phyloP scores from a whole-genome alignment of 2,797 vertebrate genomes.

The Catharus ustulatus region DNA sequence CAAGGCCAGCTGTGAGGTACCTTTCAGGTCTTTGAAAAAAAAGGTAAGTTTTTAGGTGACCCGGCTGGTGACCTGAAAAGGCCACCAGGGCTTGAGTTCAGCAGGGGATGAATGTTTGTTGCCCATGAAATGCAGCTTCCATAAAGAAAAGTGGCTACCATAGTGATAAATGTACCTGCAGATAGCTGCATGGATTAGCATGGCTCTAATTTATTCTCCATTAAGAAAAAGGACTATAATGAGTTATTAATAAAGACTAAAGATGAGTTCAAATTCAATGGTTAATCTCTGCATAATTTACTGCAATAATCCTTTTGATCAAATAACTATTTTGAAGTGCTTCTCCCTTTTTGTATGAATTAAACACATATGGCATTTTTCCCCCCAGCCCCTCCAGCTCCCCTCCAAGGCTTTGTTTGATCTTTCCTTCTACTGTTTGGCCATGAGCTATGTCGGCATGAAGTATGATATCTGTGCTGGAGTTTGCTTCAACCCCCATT shows the following conservation, averaged over 20 bases:
- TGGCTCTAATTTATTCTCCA: slow-evolving; percentile 41
- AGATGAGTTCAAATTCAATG: slow-evolving; percentile 38
- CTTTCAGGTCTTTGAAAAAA: neutral
- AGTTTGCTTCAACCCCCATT: neutral
- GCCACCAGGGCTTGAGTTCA: neutral
- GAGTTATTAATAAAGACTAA: slow-evolving; percentile 61
- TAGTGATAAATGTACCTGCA: slow-evolving; percentile 58
- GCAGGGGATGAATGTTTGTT: neutral
- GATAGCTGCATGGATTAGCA: slow-evolving; percentile 46
- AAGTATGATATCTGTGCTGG: neutral
- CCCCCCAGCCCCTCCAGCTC: neutral
- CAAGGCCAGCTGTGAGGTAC: neutral
- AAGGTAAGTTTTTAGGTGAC: neutral
- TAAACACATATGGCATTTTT: neutral
- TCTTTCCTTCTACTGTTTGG: neutral
- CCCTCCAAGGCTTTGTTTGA: neutral
- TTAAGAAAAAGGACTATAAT: slow-evolving; percentile 49
- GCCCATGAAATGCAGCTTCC: neutral
- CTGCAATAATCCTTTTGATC: slow-evolving; percentile 28
- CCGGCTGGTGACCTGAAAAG: neutral
- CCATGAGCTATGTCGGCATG: neutral
- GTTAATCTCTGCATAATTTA: slow-evolving; percentile 46
- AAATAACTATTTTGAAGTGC: neutral
- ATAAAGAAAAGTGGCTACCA: neutral
- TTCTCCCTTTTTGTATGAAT: neutral